These are phyloP conservation scores for Phrynocephalus guinanensis DNA, from an alignment of 2,797 vertebrate species.

Conservation along the genomic window DNA sequence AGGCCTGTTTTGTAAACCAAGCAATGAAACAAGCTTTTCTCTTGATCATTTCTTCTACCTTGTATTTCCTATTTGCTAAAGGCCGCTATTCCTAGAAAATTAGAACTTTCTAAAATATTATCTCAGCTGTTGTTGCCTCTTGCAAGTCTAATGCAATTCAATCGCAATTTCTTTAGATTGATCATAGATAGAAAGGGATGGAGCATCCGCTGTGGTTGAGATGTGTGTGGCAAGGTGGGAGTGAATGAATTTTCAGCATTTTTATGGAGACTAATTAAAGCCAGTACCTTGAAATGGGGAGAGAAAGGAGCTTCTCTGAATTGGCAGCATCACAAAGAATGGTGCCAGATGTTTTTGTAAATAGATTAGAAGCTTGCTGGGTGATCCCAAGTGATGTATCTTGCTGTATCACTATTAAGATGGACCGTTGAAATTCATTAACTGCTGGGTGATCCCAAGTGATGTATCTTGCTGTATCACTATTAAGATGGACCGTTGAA, in stretches of 20 bases:
- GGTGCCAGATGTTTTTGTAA: neutral
- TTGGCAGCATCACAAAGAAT: neutral
- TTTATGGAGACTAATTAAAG: neutral
- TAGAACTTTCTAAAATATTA: neutral
- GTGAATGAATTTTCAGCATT: neutral
- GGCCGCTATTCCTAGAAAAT: neutral
- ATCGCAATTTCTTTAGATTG: neutral
- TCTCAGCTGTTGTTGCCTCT: neutral
- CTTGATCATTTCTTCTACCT: neutral
- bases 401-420: neutral
- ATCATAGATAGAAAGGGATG: neutral
- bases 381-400: neutral
- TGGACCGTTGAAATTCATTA: constrained; percentile 25
- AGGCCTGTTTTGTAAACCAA: neutral
- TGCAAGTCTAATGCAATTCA: neutral
- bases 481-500: constrained; percentile 4
- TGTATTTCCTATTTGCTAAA: neutral
- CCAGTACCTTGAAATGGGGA: constrained; percentile 26
- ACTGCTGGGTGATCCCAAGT: neutral
- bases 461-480: neutral
- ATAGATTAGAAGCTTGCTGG: neutral
- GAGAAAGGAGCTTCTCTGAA: neutral
- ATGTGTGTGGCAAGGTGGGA: constrained; percentile 1
- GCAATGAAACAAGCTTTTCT: neutral
- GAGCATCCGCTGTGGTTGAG: neutral